A percentile compares a stretch with the other conserved stretches of the same genome.
These are phyloP conservation scores for Bubo scandiacus DNA, from an alignment of 2,113 vertebrate genomes.

Conservation along the genomic window DNA sequence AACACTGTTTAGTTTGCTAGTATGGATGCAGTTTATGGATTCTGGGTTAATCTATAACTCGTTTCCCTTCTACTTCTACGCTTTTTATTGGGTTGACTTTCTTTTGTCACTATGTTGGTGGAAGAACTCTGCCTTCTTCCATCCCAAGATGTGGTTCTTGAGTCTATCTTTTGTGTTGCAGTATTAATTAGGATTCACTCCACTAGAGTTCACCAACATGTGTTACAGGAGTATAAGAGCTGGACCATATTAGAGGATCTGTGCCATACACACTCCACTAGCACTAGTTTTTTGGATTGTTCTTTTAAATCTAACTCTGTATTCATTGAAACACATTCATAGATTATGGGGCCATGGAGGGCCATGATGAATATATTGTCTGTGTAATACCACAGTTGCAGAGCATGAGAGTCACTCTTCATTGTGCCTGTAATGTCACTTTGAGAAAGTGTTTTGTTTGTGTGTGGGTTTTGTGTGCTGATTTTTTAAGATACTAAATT, in stretches of 20 bases:
- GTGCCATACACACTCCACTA: neutral
- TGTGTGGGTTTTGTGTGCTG: neutral
- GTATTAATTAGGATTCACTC: neutral
- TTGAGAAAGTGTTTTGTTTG: neutral
- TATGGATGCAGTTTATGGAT: neutral
- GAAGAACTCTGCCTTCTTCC: neutral
- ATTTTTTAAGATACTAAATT: neutral
- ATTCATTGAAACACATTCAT: neutral
- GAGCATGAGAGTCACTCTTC: neutral
- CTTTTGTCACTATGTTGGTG: neutral
- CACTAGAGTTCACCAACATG: neutral
- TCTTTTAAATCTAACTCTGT: neutral
- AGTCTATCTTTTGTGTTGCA: neutral
- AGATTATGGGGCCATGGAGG: neutral
- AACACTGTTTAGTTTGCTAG: neutral
- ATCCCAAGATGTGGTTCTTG: neutral
- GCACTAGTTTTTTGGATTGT: fast-evolving
- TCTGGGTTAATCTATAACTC: neutral
- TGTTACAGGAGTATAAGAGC: neutral
- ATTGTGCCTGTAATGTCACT: neutral
- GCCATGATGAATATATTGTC: neutral
- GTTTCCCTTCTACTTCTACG: neutral
- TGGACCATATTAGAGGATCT: neutral
- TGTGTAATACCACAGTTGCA: neutral
- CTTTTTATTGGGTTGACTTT: neutral